Evolutionary conservation across 1,140 invertebrate genomes (phyloP).

Genomic region (Drosophila sp.): DNA sequence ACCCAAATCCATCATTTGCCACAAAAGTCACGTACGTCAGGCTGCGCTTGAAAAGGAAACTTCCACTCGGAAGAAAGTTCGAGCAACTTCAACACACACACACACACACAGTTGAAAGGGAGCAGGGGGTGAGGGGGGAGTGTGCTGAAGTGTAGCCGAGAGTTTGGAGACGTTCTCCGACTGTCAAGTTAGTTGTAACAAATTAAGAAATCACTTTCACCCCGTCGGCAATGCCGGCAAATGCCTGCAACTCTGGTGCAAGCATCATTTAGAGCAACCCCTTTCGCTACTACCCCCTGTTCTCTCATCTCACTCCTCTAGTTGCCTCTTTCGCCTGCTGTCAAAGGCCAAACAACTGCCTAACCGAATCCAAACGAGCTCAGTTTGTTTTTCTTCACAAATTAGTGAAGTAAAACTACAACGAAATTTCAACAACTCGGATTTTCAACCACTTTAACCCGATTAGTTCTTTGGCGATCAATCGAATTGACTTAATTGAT

Average conservation of each 20-base stretch:
- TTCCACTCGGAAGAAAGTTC: constrained; percentile 62
- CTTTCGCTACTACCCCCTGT: background rate
- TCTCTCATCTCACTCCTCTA: background rate
- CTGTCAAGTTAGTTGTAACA: constrained; percentile 60
- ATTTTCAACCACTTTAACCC: too few species aligned
- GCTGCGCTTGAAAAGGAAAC: constrained; percentile 61
- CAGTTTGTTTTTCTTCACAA: too few species aligned
- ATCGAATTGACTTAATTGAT: too few species aligned
- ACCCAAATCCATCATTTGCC: constrained; percentile 76
- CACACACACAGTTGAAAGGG: background rate
- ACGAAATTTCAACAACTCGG: too few species aligned
- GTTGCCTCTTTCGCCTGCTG: background rate
- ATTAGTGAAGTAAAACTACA: too few species aligned
- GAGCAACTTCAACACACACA: constrained; percentile 62
- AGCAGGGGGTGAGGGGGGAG: background rate
- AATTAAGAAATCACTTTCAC: constrained; percentile 82
- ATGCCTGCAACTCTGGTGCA: constrained; percentile 13
- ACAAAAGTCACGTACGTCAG: constrained; percentile 75
- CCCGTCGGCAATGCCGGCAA: constrained; percentile 30
- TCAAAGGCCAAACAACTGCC: constrained; percentile 10
- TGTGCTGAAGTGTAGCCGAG: background rate
- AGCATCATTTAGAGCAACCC: constrained; percentile 7
- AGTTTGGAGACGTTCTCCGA: constrained; percentile 27
- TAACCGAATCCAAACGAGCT: too few species aligned
- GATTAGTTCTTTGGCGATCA: too few species aligned